These are phyloP conservation scores for Phasia obesa DNA, from an alignment of 2,888 invertebrate genomes.

Conservation along the genomic window DNA sequence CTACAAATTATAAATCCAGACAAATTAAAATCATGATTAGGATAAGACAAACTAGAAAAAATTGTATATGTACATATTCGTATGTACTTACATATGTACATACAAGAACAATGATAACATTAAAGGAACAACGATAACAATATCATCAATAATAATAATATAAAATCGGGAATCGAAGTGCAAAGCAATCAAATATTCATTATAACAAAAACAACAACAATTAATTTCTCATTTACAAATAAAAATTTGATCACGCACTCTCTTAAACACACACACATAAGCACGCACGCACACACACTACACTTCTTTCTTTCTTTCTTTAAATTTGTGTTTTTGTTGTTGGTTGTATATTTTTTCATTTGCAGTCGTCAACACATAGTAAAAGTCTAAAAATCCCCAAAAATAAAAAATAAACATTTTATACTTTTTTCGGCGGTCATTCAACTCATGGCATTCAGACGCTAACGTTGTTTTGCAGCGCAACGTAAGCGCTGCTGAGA, in stretches of 20 bases:
- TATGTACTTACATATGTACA: no score
- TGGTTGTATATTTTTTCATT: conserved; percentile 18
- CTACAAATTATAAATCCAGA: no score
- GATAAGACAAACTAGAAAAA: no score
- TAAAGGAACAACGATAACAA: conserved; percentile 17
- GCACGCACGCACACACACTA: not conserved
- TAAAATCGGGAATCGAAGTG: conserved; percentile 51
- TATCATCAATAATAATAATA: conserved; percentile 9
- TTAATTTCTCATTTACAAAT: conserved; percentile 51
- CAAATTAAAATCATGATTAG: no score
- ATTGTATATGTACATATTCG: no score
- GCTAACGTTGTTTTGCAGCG: conserved; percentile 45
- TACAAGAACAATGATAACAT: conserved; percentile 1
- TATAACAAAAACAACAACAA: conserved; percentile 25
- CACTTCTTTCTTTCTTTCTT: conserved; percentile 21
- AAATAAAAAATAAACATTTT: conserved; percentile 67
- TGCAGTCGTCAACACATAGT: conserved; percentile 75
- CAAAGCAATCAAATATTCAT: conserved; percentile 54
- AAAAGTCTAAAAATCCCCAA: conserved; percentile 81
- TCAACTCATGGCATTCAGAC: conserved; percentile 75
- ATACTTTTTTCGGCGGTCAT: conserved; percentile 81
- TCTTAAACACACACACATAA: conserved; percentile 7
- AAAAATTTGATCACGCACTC: conserved; percentile 60
- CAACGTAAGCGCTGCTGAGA: conserved; percentile 46
- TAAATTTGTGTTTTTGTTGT: conserved; percentile 17